Conservation (phyloP, 2,113 vertebrate genomes). For the Dicrurus megarhynchus region DNA sequence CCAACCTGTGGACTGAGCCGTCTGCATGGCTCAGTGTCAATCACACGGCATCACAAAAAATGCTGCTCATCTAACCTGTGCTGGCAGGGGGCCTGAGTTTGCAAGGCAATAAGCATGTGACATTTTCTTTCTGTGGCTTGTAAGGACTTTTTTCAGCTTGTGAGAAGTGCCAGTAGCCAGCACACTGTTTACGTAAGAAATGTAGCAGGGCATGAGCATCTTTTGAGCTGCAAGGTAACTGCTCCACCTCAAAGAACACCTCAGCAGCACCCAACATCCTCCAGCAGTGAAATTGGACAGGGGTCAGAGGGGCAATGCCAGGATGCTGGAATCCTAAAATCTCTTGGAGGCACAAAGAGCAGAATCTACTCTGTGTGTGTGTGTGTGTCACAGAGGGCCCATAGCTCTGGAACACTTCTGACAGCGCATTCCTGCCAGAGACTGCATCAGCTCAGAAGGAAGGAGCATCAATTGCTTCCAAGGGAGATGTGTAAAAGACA, state of each 20-base stretch:
- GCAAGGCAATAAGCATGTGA: background rate
- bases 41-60: background rate
- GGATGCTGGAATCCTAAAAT: background rate
- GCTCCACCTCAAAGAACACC: background rate
- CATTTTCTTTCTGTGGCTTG: background rate
- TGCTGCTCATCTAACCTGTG: background rate
- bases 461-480: constrained; percentile 35
- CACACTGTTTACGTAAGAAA: background rate
- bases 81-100: background rate
- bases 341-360: background rate
- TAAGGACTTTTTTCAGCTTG: background rate
- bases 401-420: background rate
- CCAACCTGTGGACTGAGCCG: background rate
- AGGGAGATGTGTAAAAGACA: constrained; percentile 40
- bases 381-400: background rate
- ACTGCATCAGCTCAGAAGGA: background rate
- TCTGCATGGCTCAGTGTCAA: background rate
- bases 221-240: background rate
- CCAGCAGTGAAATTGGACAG: background rate
- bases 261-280: background rate
- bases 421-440: background rate
- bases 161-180: background rate
- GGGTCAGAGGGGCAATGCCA: background rate
- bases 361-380: background rate
- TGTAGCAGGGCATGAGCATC: background rate